These are phyloP conservation scores for Premnoplex brunnescens DNA, from an alignment of 2,797 vertebrate genomes.

Conservation along the genomic window DNA sequence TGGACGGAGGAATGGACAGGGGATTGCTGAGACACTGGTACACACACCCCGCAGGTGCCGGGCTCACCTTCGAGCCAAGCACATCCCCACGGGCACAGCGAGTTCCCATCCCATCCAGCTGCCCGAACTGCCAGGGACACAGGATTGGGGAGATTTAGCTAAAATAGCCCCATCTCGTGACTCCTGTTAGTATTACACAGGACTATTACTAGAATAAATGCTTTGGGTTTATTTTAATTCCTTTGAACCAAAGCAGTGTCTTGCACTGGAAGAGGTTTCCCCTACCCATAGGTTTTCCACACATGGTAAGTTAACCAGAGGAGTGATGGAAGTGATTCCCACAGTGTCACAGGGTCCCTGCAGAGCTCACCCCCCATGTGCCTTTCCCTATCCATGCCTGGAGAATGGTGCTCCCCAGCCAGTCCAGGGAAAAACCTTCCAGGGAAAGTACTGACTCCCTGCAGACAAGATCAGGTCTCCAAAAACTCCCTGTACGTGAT, in stretches of 20 bases:
- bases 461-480: background rate
- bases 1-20: rapidly evolving
- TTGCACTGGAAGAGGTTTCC: background rate
- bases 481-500: background rate
- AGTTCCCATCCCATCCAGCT: background rate
- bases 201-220: rapidly evolving
- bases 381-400: background rate
- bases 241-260: rapidly evolving
- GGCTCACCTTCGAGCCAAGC: background rate
- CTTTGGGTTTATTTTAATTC: background rate
- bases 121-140: background rate
- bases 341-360: background rate
- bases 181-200: background rate
- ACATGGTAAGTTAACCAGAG: too few relatives aligned
- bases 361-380: background rate
- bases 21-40: rapidly evolving
- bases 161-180: slow-evolving; percentile 2
- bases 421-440: background rate
- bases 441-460: background rate
- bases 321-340: background rate
- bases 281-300: background rate
- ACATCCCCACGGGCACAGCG: rapidly evolving
- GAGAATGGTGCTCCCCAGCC: background rate
- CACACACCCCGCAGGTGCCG: rapidly evolving
- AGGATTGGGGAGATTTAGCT: background rate